Evolutionary conservation across 2,888 invertebrate genomes (phyloP).

Genomic region (Plusia festucae): DNA sequence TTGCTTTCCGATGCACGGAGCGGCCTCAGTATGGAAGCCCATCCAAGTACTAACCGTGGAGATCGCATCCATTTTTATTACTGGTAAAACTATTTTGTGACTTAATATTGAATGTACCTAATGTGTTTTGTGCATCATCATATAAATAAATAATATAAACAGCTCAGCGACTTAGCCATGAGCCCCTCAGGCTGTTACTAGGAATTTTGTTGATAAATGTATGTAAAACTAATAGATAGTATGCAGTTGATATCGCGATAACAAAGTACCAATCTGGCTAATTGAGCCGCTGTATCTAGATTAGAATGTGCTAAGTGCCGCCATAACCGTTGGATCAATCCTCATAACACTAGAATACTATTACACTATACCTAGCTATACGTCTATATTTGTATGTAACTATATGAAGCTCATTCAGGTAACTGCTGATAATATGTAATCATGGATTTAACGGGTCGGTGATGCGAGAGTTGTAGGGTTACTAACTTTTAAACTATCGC

Average conservation of each 20-base stretch:
- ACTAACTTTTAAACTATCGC: no score
- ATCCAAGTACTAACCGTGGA: no score
- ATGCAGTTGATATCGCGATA: neutral
- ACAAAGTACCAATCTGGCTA: conserved; percentile 9
- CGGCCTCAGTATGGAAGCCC: no score
- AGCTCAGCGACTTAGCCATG: no score
- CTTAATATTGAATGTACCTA: no score
- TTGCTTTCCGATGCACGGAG: no score
- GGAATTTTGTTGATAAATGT: neutral
- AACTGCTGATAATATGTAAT: conserved; percentile 1
- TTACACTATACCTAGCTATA: neutral
- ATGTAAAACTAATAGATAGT: neutral
- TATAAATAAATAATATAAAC: no score
- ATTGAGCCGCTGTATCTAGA: conserved; percentile 33
- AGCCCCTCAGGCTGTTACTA: no score
- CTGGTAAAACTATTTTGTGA: no score
- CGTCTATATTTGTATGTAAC: neutral
- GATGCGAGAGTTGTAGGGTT: no score
- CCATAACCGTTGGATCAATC: neutral
- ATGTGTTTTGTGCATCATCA: no score
- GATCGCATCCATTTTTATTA: no score
- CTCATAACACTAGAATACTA: conserved; percentile 12
- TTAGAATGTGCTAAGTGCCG: conserved; percentile 18
- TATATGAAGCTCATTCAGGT: neutral
- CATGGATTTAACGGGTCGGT: neutral